Conservation (phyloP, 92 coral and sea anemone genomes). For the Parazoanthus darwini region DNA sequence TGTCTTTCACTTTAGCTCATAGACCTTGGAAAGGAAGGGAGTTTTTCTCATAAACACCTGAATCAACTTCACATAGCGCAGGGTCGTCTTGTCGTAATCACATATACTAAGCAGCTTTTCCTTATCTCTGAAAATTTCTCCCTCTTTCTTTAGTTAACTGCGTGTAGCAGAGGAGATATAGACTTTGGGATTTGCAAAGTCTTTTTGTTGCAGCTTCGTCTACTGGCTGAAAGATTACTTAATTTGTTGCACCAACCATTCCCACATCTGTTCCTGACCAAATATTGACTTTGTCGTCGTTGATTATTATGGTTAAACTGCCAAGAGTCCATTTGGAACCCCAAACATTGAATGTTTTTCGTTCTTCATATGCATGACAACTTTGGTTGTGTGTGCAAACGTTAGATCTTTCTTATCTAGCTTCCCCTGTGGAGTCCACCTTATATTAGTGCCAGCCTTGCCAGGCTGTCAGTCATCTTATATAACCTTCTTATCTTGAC, state of each 20-base stretch:
- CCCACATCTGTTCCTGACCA: constrained; percentile 30
- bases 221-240: constrained; percentile 6
- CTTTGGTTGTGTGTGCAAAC: constrained; percentile 44
- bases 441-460: no score
- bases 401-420: constrained; percentile 16
- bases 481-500: no score
- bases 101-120: constrained; percentile 14
- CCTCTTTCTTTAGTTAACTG: constrained; percentile 7
- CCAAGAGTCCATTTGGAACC: not conserved
- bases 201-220: constrained; percentile 27
- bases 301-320: not conserved
- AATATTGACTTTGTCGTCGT: constrained; percentile 29
- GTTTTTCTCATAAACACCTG: constrained; percentile 1
- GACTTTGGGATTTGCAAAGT: constrained; percentile 41
- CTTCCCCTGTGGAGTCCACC: no score
- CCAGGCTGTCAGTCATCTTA: no score
- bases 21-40: not conserved
- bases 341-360: constrained; percentile 9
- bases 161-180: constrained; percentile 35
- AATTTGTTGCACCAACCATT: not conserved
- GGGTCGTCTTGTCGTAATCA: constrained; percentile 9
- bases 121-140: constrained; percentile 14
- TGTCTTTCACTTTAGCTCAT: constrained; percentile 12
- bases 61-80: not conserved
- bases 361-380: constrained; percentile 19